Evolutionary conservation across 1,140 invertebrate species (phyloP).

Genomic region (Drosophila grimshawi): DNA sequence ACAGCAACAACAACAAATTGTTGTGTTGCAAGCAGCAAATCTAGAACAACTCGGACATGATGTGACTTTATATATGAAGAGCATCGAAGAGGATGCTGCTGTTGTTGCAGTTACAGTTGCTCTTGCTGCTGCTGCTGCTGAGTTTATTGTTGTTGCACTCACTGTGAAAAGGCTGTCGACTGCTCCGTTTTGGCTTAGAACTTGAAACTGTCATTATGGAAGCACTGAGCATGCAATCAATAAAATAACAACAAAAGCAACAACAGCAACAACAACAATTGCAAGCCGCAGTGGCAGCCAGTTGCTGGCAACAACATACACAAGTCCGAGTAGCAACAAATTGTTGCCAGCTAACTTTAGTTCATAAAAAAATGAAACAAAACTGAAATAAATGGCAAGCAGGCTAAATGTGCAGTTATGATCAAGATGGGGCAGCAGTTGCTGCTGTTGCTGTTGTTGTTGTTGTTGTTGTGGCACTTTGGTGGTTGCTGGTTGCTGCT

Average conservation of each 20-base stretch:
- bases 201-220: constrained; percentile 82
- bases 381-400: constrained; percentile 69
- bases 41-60: constrained; percentile 81
- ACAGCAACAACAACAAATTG: constrained; percentile 45
- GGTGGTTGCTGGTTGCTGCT: background rate
- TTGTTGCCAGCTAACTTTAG: constrained; percentile 45
- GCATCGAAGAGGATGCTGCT: constrained; percentile 57
- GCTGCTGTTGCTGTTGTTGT: constrained; percentile 20
- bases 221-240: constrained; percentile 81
- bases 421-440: constrained; percentile 52
- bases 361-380: constrained; percentile 72
- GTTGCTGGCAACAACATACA: constrained; percentile 1
- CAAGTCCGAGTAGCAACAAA: constrained; percentile 28
- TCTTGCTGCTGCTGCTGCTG: background rate
- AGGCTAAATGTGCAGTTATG: constrained; percentile 81
- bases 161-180: constrained; percentile 42
- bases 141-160: constrained; percentile 5
- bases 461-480: constrained; percentile 16
- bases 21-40: constrained; percentile 56
- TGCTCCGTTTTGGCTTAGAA: constrained; percentile 79
- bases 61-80: constrained; percentile 72
- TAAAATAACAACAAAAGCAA: constrained; percentile 45
- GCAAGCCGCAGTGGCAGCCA: background rate
- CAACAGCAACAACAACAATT: constrained; percentile 21
- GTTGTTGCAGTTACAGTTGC: constrained; percentile 24